These are phyloP conservation scores for Silurus glanis DNA, from an alignment of 2,113 vertebrate species.

Conservation along the genomic window DNA sequence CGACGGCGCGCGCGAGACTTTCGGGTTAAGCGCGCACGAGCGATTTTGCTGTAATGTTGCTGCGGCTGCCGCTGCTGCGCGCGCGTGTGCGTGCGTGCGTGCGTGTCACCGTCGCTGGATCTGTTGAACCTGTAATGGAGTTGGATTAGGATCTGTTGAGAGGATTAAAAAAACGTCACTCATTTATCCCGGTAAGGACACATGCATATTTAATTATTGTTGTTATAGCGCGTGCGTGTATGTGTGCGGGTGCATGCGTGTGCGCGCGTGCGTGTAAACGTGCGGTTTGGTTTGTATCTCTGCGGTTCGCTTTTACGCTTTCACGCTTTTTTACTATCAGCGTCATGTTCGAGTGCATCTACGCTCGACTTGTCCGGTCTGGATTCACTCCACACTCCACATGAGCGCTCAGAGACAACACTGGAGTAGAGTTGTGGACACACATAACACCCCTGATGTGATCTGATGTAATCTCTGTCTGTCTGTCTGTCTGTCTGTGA, in stretches of 20 bases:
- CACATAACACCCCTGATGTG: neutral
- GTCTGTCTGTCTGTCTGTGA: too few relatives aligned
- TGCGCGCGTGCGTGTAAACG: neutral
- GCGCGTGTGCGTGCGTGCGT: neutral
- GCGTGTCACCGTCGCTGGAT: slow-evolving; percentile 5
- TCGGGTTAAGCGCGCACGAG: neutral
- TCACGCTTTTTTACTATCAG: slow-evolving; percentile 31
- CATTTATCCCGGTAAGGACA: neutral
- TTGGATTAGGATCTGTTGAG: slow-evolving; percentile 38
- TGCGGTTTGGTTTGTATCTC: neutral
- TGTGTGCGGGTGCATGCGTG: neutral
- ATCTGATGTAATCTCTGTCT: too few relatives aligned
- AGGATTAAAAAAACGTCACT: slow-evolving; percentile 21
- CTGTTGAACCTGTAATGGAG: slow-evolving; percentile 29
- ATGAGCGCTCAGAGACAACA: slow-evolving; percentile 3
- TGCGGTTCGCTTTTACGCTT: neutral
- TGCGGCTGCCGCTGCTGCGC: neutral
- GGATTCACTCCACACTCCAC: slow-evolving; percentile 20
- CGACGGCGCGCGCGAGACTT: neutral
- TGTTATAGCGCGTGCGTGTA: neutral
- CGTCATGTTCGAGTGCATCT: slow-evolving; percentile 38
- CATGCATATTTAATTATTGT: neutral
- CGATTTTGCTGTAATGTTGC: neutral
- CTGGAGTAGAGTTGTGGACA: neutral
- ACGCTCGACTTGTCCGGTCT: slow-evolving; percentile 44